Evolutionary conservation across 2,888 invertebrate species (phyloP).

Genomic region (Ypsolopha sequella): DNA sequence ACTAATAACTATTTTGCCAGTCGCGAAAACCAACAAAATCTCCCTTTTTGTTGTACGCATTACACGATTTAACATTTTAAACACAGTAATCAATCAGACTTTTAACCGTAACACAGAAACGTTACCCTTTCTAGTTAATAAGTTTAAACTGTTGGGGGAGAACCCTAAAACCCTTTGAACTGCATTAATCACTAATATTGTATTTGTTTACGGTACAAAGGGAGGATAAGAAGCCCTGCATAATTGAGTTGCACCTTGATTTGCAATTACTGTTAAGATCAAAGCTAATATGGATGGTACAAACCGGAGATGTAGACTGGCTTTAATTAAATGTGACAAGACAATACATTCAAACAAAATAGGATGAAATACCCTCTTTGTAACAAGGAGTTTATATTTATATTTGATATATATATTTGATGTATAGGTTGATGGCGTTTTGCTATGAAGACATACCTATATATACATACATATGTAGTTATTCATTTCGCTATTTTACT

Average conservation of each 20-base stretch:
- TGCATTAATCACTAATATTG: conserved; percentile 43
- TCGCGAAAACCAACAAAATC: background rate
- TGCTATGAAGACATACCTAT: no score
- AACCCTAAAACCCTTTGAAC: conserved; percentile 31
- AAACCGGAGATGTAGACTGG: no score
- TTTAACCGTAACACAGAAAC: conserved; percentile 26
- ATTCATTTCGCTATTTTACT: no score
- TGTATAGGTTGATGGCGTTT: no score
- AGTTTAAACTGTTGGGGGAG: background rate
- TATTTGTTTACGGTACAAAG: conserved; percentile 24
- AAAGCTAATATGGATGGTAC: background rate
- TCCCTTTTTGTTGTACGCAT: background rate
- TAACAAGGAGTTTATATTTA: no score
- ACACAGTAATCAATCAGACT: conserved; percentile 24
- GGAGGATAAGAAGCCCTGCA: background rate
- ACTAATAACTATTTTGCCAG: background rate
- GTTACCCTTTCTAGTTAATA: conserved; percentile 14
- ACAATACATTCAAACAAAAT: no score
- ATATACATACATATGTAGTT: no score
- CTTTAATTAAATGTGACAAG: no score
- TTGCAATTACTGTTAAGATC: background rate
- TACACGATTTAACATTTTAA: background rate
- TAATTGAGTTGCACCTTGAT: background rate
- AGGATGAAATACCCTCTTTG: no score
- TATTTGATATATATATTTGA: no score